These are phyloP conservation scores for Platycercus adscitus DNA, from an alignment of 2,113 vertebrate genomes.

Conservation along the genomic window DNA sequence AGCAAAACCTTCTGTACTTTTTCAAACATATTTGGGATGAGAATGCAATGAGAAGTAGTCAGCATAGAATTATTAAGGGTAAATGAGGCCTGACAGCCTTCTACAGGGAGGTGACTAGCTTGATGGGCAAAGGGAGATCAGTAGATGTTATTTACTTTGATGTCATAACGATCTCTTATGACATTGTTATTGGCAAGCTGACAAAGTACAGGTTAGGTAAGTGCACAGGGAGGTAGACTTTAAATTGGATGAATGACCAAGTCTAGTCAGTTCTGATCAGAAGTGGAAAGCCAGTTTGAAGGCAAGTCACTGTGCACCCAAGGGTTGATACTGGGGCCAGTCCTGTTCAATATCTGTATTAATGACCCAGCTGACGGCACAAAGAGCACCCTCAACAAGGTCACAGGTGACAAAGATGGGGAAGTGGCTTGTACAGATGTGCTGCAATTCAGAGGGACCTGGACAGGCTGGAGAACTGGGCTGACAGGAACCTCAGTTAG, in stretches of 20 bases:
- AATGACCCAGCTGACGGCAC: background rate
- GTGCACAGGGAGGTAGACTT: background rate
- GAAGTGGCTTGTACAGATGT: accelerated
- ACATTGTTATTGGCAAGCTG: background rate
- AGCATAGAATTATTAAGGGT: background rate
- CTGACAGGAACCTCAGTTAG: background rate
- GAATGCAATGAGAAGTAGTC: background rate
- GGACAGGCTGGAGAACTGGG: background rate
- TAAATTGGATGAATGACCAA: background rate
- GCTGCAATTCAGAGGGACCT: background rate
- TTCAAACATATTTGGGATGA: background rate
- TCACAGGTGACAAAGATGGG: background rate
- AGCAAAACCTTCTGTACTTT: background rate
- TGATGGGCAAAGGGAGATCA: background rate
- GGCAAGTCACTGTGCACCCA: background rate
- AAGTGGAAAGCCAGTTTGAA: background rate
- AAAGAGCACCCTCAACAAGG: background rate
- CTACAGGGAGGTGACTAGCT: background rate
- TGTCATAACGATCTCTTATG: background rate
- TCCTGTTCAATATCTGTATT: background rate
- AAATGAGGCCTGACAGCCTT: background rate
- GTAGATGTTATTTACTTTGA: background rate
- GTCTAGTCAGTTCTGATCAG: background rate
- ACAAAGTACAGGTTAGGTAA: background rate
- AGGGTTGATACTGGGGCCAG: background rate